Percentiles rank a stretch among this genome's conserved stretches.
phyloP scores from a whole-genome alignment of 2,113 vertebrate species.

The Microcebus murinus region DNA sequence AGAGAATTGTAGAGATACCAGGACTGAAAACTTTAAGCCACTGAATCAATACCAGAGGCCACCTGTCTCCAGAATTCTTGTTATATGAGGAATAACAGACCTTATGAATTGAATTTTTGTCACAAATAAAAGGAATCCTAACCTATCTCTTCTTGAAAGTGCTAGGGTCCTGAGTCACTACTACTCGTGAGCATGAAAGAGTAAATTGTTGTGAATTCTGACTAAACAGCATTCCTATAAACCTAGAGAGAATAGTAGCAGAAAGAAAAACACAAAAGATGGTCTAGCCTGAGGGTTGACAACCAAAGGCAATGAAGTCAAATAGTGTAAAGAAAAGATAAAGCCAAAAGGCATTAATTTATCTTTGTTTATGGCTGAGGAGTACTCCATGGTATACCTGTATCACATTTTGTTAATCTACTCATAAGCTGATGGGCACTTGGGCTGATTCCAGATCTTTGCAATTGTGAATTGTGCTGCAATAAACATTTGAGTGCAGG shows the following conservation, averaged over 20 bases:
- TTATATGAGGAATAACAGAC: not conserved
- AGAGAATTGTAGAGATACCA: not conserved
- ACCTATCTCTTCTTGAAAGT: constrained; percentile 40
- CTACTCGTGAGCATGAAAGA: not conserved
- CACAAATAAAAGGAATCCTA: constrained; percentile 19
- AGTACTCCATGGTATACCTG: too few relatives aligned
- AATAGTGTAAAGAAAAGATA: not conserved
- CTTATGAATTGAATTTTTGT: not conserved
- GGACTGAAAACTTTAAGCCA: not conserved
- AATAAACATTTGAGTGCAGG: too few relatives aligned
- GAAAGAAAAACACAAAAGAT: constrained; percentile 10
- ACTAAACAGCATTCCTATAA: not conserved
- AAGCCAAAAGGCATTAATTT: not conserved
- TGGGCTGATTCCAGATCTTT: too few relatives aligned
- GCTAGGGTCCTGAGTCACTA: not conserved
- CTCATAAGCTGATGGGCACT: too few relatives aligned
- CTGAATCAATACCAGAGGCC: not conserved
- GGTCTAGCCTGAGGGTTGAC: not conserved
- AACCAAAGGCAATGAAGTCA: not conserved
- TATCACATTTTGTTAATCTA: too few relatives aligned
- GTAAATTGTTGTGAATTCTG: not conserved
- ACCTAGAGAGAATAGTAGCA: not conserved
- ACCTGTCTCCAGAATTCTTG: not conserved
- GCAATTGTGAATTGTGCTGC: too few relatives aligned
- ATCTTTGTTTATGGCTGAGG: not conserved